Percentiles rank a stretch among this genome's conserved stretches.
Conservation (phyloP, 2,888 invertebrate species). For the Polyploca ridens region DNA sequence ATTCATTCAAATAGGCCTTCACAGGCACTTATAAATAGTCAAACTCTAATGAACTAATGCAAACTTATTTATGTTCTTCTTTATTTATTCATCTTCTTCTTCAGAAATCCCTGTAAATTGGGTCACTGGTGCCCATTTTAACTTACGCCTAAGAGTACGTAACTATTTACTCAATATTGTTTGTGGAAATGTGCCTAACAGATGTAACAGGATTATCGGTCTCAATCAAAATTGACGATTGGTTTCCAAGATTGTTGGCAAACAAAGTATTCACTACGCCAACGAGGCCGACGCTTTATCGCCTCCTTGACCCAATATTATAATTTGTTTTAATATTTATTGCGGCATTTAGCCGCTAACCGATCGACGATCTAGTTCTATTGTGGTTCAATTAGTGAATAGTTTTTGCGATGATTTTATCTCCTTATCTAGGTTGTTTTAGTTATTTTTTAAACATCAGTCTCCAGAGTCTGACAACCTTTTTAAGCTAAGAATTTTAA, state of each 20-base stretch:
- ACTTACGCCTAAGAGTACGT: too few species aligned
- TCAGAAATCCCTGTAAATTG: too few species aligned
- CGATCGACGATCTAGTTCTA: not conserved
- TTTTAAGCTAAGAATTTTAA: too few species aligned
- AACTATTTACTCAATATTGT: too few species aligned
- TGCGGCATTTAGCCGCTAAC: not conserved
- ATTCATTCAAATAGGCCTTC: too few species aligned
- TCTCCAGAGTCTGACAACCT: too few species aligned
- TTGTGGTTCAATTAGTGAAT: not conserved
- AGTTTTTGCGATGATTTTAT: not conserved
- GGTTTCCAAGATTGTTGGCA: not conserved
- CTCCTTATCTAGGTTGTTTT: not conserved
- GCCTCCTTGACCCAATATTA: slow-evolving; percentile 36
- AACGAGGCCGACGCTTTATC: slow-evolving; percentile 22
- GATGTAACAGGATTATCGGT: not conserved
- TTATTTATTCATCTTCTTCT: too few species aligned
- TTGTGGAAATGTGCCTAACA: not conserved
- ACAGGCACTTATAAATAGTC: too few species aligned
- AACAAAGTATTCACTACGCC: not conserved
- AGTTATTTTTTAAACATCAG: not conserved
- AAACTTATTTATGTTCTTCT: too few species aligned
- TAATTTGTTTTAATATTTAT: slow-evolving; percentile 22
- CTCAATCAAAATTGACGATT: not conserved
- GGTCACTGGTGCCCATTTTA: too few species aligned
- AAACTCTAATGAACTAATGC: too few species aligned